phyloP scores from a whole-genome alignment of 2,113 vertebrate genomes.

The Proterorhinus semilunaris region DNA sequence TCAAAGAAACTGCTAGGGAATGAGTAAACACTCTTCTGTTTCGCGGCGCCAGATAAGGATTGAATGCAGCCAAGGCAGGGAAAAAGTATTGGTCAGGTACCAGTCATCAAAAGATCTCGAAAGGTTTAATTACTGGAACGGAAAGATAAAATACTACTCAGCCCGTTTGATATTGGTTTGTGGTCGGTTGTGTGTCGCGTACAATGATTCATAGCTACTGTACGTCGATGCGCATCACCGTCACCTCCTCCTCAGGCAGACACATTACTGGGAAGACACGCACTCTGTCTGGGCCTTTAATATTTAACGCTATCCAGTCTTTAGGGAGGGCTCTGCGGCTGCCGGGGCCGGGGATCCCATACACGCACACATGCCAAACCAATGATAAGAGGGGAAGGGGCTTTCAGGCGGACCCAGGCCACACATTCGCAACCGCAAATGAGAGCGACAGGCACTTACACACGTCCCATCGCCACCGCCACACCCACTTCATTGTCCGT shows the following conservation, averaged over 20 bases:
- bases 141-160: no score
- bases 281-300: slow-evolving; percentile 68
- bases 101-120: no score
- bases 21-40: no score
- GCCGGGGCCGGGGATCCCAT: slow-evolving; percentile 28
- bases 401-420: slow-evolving; percentile 45
- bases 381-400: neutral
- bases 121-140: no score
- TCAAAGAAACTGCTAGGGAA: no score
- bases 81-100: no score
- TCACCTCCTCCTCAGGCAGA: slow-evolving; percentile 56
- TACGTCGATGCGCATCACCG: slow-evolving; percentile 4
- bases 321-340: slow-evolving; percentile 47
- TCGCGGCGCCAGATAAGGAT: no score
- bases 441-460: slow-evolving; percentile 49
- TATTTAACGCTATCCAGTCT: slow-evolving; percentile 68
- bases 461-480: slow-evolving; percentile 24
- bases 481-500: slow-evolving; percentile 26
- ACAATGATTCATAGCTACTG: neutral
- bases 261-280: slow-evolving; percentile 63
- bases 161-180: no score
- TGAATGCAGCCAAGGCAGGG: no score
- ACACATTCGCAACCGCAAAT: slow-evolving; percentile 49
- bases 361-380: slow-evolving; percentile 19
- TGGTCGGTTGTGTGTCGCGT: neutral